Percentiles rank a stretch among this genome's conserved stretches.
phyloP scores from a whole-genome alignment of 2,113 vertebrate species.

The Lamprotornis superbus region DNA sequence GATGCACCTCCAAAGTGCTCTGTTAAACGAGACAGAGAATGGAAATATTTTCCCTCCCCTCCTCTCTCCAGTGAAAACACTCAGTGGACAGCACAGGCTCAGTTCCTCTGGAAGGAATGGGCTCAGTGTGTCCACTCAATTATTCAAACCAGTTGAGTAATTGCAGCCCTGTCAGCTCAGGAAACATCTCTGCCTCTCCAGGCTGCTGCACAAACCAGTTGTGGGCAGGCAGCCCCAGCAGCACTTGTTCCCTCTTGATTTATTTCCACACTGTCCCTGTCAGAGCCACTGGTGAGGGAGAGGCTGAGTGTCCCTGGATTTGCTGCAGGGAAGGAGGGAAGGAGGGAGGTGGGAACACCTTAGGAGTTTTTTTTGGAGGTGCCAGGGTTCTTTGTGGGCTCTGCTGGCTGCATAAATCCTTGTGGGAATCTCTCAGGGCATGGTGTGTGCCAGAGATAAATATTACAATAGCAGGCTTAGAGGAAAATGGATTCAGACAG shows the following conservation, averaged over 20 bases:
- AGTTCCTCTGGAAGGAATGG: background rate
- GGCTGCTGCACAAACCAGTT: constrained; percentile 18
- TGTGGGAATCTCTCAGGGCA: constrained; percentile 8
- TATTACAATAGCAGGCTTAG: background rate
- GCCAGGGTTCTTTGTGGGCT: background rate
- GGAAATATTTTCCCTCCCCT: background rate
- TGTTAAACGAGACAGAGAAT: background rate
- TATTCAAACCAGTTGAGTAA: constrained; percentile 62
- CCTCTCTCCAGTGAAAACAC: constrained; percentile 8
- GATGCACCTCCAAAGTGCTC: constrained; percentile 17
- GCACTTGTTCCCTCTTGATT: background rate
- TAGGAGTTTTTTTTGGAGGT: background rate
- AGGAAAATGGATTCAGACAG: background rate
- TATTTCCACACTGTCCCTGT: background rate
- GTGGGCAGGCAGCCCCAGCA: background rate
- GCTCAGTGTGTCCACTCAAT: constrained; percentile 42
- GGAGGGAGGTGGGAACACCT: background rate
- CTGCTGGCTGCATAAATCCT: background rate
- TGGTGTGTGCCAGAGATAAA: constrained; percentile 17
- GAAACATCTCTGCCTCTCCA: constrained; percentile 31
- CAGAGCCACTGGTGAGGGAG: background rate
- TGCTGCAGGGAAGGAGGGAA: background rate
- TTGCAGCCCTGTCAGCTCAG: constrained; percentile 51
- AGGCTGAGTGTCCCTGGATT: background rate
- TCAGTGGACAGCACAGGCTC: constrained; percentile 14